Evolutionary conservation across 2,888 invertebrate genomes (phyloP).

Genomic region (Drosophila lutescens): DNA sequence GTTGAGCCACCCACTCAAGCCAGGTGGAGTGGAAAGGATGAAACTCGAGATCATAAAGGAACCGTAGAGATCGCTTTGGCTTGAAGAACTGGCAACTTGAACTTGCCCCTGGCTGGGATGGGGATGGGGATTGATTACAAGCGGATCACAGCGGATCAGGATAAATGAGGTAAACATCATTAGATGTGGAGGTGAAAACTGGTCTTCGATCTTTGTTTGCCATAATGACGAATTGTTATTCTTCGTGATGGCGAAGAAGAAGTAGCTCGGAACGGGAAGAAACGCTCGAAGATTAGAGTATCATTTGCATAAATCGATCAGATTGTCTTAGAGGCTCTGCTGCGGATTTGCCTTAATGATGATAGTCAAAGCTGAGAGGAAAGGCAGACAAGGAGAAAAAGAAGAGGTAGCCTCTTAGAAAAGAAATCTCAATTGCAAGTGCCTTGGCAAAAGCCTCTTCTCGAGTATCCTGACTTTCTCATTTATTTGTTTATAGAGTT

Average conservation of each 20-base stretch:
- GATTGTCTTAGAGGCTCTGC: conserved; percentile 26
- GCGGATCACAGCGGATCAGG: conserved; percentile 32
- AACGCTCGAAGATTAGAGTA: conserved; percentile 27
- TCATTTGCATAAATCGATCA: conserved; percentile 44
- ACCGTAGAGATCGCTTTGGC: conserved; percentile 11
- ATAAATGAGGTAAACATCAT: conserved; percentile 57
- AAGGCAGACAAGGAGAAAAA: background rate
- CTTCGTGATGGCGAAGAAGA: conserved; percentile 3
- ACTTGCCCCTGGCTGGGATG: conserved; percentile 56
- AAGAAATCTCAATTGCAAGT: conserved; percentile 18
- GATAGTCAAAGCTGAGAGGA: conserved; percentile 4
- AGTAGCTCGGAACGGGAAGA: background rate
- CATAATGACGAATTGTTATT: conserved; percentile 51
- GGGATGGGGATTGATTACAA: conserved; percentile 43
- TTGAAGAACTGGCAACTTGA: conserved; percentile 45
- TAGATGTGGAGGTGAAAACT: conserved; percentile 37
- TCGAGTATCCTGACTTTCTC: conserved; percentile 17
- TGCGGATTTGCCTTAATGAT: conserved; percentile 22
- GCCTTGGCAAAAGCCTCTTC: background rate
- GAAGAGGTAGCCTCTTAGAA: conserved; percentile 2
- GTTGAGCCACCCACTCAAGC: conserved; percentile 60
- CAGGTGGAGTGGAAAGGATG: conserved; percentile 25
- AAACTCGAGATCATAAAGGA: conserved; percentile 16
- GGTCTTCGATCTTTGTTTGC: conserved; percentile 38
- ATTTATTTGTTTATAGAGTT: conserved; percentile 2